These are phyloP conservation scores for Jordanella pulchra DNA, from an alignment of 2,797 vertebrate species.

Conservation along the genomic window DNA sequence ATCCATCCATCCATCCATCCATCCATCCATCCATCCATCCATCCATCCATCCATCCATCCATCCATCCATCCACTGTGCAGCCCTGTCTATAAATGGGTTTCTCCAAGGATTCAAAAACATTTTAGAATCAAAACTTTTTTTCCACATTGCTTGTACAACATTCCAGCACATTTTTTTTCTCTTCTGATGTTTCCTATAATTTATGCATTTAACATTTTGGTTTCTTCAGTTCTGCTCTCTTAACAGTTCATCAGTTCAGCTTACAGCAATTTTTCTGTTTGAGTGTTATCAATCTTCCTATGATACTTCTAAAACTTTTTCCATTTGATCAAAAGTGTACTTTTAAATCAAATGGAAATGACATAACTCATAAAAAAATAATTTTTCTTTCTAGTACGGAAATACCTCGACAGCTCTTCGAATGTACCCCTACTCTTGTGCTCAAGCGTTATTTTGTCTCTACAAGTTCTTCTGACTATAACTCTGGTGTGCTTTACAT, in stretches of 20 bases:
- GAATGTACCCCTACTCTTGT: slow-evolving; percentile 9
- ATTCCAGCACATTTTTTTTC: background rate
- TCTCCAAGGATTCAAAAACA: background rate
- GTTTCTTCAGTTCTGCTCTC: background rate
- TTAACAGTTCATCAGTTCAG: background rate
- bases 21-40: too few relatives aligned
- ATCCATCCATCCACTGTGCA: background rate
- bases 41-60: background rate
- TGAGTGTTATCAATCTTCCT: background rate
- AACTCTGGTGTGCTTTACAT: slow-evolving; percentile 28
- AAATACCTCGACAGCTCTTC: slow-evolving; percentile 21
- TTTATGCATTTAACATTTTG: background rate
- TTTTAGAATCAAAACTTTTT: background rate
- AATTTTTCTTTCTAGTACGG: background rate
- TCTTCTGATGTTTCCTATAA: background rate
- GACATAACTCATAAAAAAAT: background rate
- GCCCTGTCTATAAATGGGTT: background rate
- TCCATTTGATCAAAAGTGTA: background rate
- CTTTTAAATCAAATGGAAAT: background rate
- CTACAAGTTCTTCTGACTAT: slow-evolving; percentile 13
- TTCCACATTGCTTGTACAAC: background rate
- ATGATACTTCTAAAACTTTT: background rate
- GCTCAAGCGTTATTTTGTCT: slow-evolving; percentile 13
- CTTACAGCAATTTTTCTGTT: background rate
- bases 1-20: too few relatives aligned